These are phyloP conservation scores for Eupelmus urozonus DNA, from an alignment of 2,888 invertebrate genomes.

Conservation along the genomic window DNA sequence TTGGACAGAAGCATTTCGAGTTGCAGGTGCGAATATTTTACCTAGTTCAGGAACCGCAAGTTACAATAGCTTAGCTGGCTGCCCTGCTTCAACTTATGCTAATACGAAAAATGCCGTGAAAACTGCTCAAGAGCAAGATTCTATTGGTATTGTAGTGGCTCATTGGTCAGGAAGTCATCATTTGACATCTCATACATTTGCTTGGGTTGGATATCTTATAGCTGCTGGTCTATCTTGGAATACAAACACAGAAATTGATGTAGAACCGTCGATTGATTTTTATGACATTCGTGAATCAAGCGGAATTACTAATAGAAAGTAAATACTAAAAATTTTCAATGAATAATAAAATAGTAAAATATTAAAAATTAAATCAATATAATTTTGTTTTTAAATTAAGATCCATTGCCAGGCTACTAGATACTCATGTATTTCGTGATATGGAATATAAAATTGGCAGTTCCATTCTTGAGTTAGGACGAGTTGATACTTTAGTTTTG, in stretches of 20 bases:
- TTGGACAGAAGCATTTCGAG: constrained; percentile 78
- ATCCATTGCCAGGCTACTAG: constrained; percentile 79
- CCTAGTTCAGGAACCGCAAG: constrained; percentile 81
- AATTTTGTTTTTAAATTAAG: constrained; percentile 50
- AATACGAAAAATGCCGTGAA: constrained; percentile 80
- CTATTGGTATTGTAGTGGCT: constrained; percentile 79
- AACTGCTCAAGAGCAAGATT: constrained; percentile 78
- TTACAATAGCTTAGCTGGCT: constrained; percentile 81
- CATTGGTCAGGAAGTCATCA: constrained; percentile 82
- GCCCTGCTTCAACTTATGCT: constrained; percentile 80
- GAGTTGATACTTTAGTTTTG: constrained; percentile 80
- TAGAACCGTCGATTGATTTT: constrained; percentile 67
- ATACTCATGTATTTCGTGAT: constrained; percentile 79
- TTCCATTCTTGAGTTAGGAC: constrained; percentile 80
- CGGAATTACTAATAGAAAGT: constrained; percentile 65
- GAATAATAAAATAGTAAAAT: background rate
- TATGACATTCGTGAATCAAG: constrained; percentile 69
- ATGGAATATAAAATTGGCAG: constrained; percentile 77
- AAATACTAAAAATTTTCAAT: constrained; percentile 31
- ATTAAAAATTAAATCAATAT: constrained; percentile 7
- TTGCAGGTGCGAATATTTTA: constrained; percentile 78
- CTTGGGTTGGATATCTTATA: constrained; percentile 81
- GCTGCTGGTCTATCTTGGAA: constrained; percentile 82
- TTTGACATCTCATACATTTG: constrained; percentile 80
- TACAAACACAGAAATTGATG: constrained; percentile 76